A percentile compares a stretch with the other conserved stretches of the same genome.
These are phyloP conservation scores for Microcebus jonahi DNA, from an alignment of 2,113 vertebrate genomes.

Conservation along the genomic window DNA sequence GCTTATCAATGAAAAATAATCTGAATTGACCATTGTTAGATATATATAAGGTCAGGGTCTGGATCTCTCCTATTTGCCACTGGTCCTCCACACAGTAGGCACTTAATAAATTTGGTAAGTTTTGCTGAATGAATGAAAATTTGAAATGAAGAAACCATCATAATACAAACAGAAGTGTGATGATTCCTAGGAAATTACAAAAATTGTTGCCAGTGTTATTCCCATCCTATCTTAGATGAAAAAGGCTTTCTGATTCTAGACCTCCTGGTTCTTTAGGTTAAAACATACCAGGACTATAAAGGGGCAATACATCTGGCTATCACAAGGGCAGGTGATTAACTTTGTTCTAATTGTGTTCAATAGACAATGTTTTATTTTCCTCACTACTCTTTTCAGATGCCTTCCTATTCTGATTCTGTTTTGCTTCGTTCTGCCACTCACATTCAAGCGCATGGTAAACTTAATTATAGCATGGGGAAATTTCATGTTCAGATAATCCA, in stretches of 20 bases:
- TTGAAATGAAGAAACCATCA: conserved; percentile 38
- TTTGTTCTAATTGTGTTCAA: conserved; percentile 14
- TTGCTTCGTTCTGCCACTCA: not conserved
- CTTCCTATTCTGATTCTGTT: not conserved
- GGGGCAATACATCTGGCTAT: not conserved
- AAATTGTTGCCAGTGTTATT: not conserved
- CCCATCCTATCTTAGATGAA: not conserved
- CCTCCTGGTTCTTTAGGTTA: not conserved
- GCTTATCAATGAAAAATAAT: conserved; percentile 42
- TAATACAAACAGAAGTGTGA: not conserved
- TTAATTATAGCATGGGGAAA: not conserved
- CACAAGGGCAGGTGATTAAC: not conserved
- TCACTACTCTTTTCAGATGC: not conserved
- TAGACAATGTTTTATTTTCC: not conserved
- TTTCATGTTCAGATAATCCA: not conserved
- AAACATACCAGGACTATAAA: not conserved
- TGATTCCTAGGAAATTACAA: not conserved
- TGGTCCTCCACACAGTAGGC: not conserved
- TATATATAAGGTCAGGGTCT: not conserved
- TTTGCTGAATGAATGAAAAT: not conserved
- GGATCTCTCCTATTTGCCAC: not conserved
- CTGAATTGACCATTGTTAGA: not conserved
- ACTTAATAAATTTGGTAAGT: not conserved
- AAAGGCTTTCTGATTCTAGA: not conserved
- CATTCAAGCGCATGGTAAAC: not conserved